Base-by-base conservation (phyloP, 2,888 invertebrate species). In the Macrophya annulata region DNA sequence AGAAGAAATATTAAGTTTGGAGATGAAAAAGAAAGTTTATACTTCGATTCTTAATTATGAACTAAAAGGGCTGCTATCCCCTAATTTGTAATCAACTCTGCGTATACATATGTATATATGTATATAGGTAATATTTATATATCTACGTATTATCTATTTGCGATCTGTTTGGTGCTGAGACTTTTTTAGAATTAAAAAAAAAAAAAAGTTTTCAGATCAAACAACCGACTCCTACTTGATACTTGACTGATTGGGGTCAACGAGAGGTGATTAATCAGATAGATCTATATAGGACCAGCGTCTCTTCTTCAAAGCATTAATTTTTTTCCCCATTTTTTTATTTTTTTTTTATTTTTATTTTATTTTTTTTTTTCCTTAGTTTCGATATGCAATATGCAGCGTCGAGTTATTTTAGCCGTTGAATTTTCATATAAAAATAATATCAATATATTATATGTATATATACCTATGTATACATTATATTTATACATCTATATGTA, bases 241-340 rank as follows among this genome's bases (percentile, higher is more conserved):
- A 62, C 62, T 62, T 62, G 21, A 25, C 62, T 62, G 62, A 62
- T 62, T 62, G 62, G 25, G 62, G 62, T 62, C 62, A 62, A 62
- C 62, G 62, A 25, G 25, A 4, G 62, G 12, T 62, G 25, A 62
- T 62, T 25, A 62, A 62, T 62, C 62, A 62, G 62, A 10, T 10
- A 4, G 62, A 31, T 31, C 31, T 31, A 62, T 31, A 62, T 25
- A 4, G 62, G 25, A 25, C 25, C 25, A 62, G 21, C 25, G 10
- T 10, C 12, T 21, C 62, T 62, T 3, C 21, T n/a, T 17, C 55
- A 8, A 17, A n/a, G 62, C 12, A 10, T 10, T n/a, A n/a, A n/a
- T n/a, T n/a, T n/a, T n/a, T n/a, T n/a, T n/a, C n/a, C n/a, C n/a
- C n/a, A n/a, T n/a, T n/a, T n/a, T n/a, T n/a, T n/a, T n/a, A n/a